These are phyloP conservation scores for Campoletis raptor DNA, from an alignment of 2,888 invertebrate species.

Conservation along the genomic window DNA sequence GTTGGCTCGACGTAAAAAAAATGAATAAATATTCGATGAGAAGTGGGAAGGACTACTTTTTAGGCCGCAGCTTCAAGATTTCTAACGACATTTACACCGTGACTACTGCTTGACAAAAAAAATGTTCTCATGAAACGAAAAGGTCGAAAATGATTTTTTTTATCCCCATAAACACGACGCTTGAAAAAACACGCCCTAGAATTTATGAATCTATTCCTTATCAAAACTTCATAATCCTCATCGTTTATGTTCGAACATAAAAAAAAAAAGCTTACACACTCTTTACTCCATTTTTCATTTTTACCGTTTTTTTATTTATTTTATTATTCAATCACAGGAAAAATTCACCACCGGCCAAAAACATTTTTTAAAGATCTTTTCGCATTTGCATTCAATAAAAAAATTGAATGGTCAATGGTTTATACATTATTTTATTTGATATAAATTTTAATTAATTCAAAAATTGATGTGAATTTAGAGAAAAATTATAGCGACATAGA, in stretches of 20 bases:
- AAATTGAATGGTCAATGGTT: too few relatives aligned
- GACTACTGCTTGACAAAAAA: not conserved
- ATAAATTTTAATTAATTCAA: too few relatives aligned
- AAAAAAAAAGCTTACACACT: not conserved
- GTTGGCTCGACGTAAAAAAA: constrained; percentile 72
- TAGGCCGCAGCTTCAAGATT: constrained; percentile 46
- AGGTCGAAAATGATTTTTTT: not conserved
- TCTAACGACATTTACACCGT: constrained; percentile 49
- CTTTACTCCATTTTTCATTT: not conserved
- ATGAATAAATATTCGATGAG: constrained; percentile 65
- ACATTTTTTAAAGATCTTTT: not conserved
- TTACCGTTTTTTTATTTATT: not conserved
- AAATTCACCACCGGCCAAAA: not conserved
- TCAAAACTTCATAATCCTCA: not conserved
- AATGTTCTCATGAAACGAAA: not conserved
- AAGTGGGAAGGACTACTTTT: constrained; percentile 67
- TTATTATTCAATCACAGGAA: not conserved
- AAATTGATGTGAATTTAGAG: not conserved
- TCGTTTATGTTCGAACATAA: not conserved
- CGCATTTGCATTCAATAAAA: too few relatives aligned
- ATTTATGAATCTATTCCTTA: not conserved
- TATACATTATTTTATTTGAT: too few relatives aligned
- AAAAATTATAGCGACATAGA: not conserved
- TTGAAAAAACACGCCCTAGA: not conserved
- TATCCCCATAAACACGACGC: not conserved